Base-by-base conservation (phyloP, 2,113 vertebrate species). In the Orthonyx spaldingii region DNA sequence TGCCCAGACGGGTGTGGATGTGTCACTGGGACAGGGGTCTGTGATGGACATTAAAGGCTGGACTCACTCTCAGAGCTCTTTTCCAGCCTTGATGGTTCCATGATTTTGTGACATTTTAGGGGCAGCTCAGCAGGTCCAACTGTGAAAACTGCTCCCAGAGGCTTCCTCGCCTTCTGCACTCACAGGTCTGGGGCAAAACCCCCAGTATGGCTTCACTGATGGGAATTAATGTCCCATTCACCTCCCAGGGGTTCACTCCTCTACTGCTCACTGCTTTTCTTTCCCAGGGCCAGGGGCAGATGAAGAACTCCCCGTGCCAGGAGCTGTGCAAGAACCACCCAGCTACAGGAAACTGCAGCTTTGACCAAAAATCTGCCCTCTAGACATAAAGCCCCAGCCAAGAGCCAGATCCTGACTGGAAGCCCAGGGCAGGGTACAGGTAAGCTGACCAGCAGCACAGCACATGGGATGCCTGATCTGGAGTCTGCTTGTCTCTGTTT, bases 81-180 rank as follows among this genome's bases (percentile, higher is more conserved):
- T 28, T 4, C 86, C 59, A 65, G 12, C 57, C 42, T 2, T 2
- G 56, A 3, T 42, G 49, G 11, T 6, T 56, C 35, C 19, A 4
- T 3, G 27, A 8, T 8, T 33, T 33, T 59, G 10, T 1, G 5
- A 2, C 19, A 5, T 4, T 60, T 23, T 1, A 33, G 52, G 37
- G 64, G 23, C 26, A 28, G 26, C 70, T 71, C 19, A 1, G 35
- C 57, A 35, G 23, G 9, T 78, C 16, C 56, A 24, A 24, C 1
- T 1, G n/a, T 39, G 32, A 23, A 39, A 75, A 7, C 16, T 20
- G 6, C n/a, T 11, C 21, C 8, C 0, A 0, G 33, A 39, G 32
- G 3, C 3, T 52, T 80, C 23, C 7, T 41, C 46, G 13, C 3
- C 4, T 68, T 37, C 39, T n/a, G 26, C 14, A 6, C 42, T 41